Evolutionary conservation across 2,797 vertebrate genomes (phyloP).

Genomic region (Kryptopterus vitreolus): DNA sequence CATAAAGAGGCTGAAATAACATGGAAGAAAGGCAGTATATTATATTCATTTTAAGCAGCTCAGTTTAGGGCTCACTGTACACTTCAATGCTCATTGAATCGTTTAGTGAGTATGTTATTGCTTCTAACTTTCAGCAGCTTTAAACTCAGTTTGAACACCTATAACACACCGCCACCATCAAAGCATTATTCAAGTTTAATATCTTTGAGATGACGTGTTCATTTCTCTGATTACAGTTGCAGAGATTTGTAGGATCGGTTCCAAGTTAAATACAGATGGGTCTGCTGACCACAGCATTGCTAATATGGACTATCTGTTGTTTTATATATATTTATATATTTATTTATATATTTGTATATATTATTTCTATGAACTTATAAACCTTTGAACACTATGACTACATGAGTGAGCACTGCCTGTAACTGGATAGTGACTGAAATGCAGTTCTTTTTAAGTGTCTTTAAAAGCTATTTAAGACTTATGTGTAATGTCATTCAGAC

Average conservation of each 20-base stretch:
- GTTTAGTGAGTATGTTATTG: not conserved
- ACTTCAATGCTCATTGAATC: not conserved
- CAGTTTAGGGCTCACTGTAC: not conserved
- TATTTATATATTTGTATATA: too few species aligned
- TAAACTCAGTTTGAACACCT: not conserved
- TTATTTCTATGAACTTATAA: too few species aligned
- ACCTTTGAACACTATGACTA: not conserved
- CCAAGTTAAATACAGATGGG: not conserved
- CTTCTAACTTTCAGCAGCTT: not conserved
- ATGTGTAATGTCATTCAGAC: not conserved
- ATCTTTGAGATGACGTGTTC: not conserved
- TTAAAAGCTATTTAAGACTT: not conserved
- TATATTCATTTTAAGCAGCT: not conserved
- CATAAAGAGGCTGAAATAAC: not conserved
- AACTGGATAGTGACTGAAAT: not conserved
- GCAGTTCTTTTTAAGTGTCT: not conserved
- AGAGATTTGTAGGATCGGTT: not conserved
- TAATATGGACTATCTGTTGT: not conserved
- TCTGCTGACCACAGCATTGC: not conserved
- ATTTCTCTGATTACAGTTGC: not conserved
- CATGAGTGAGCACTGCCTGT: not conserved
- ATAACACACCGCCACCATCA: not conserved
- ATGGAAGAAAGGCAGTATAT: not conserved
- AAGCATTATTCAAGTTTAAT: not conserved
- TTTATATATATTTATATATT: too few species aligned